Base-by-base conservation (phyloP, 2,113 vertebrate genomes). In the Myotis lucifugus region DNA sequence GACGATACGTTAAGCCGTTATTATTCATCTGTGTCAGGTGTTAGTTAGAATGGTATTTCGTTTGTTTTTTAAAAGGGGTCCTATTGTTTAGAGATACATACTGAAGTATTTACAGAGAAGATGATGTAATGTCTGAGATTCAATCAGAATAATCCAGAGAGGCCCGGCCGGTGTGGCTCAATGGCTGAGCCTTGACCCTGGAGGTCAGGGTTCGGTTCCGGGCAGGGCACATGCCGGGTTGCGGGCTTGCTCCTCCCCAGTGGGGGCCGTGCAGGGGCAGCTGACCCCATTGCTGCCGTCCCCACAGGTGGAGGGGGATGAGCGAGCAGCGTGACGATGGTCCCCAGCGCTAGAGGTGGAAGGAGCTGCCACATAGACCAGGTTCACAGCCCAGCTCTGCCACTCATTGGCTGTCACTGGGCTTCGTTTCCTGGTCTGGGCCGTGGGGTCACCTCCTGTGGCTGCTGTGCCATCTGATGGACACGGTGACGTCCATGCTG, bases 401-500 rank as follows among this genome's bases (percentile, higher is more conserved):
- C 50, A 1, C 46, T 69, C 27, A 3, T 32, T 29, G 32, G 25
- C 85, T 46, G 25, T 46, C 85, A 66, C 40, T 69, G 56, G 54
- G 37, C 64, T 88, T 46, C 0, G 46, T n/a, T 73, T 27, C 59
- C 46, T 8, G 13, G 17, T 78, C 56, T 13, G 19, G 32, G 77
- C 32, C n/a, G 11, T 9, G n/a, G 69, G 34, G 27, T n/a, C 18
- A 19, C 84, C 72, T 48, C 54, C n/a, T 17, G 3, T 0, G 15
- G 79, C 4, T 1, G 17, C 32, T 4, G 21, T 23, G 54, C 54
- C 8, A 3, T 56, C 34, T 21, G 3, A 59, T 23, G 11, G 67
- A 42, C 27, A 14, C 9, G 11, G 3, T 29, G 5, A 29, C 27
- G 15, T 42, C 46, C 2, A 0, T 5, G 8, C 14, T 6, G 32